phyloP scores from a whole-genome alignment of 2,888 invertebrate species.

The Mythimna albipuncta region DNA sequence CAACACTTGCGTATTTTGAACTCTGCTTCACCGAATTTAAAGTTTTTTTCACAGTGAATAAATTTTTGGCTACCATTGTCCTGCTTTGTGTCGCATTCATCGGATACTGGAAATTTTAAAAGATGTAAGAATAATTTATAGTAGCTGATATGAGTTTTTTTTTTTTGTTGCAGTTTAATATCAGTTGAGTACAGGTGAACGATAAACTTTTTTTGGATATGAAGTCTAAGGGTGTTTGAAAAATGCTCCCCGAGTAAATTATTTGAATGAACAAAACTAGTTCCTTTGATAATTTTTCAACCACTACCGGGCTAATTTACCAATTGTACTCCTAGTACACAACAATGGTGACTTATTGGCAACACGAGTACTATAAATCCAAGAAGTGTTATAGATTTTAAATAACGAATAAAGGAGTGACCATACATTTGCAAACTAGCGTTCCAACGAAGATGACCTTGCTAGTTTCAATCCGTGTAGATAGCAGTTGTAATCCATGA shows the following conservation, averaged over 20 bases:
- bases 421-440: too few species aligned
- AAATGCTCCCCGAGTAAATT: not conserved
- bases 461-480: too few species aligned
- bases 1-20: constrained; percentile 68
- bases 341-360: not conserved
- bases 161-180: constrained; percentile 3
- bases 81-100: constrained; percentile 33
- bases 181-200: constrained; percentile 2
- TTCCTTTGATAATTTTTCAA: not conserved
- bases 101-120: constrained; percentile 30
- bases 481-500: too few species aligned
- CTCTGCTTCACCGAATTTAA: constrained; percentile 66
- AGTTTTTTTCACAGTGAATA: constrained; percentile 71
- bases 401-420: too few species aligned
- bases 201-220: constrained; percentile 9
- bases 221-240: constrained; percentile 10
- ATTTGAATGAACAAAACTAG: not conserved
- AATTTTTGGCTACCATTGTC: constrained; percentile 73
- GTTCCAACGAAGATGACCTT: too few species aligned
- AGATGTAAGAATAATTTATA: constrained; percentile 3
- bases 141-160: constrained; percentile 36
- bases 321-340: not conserved
- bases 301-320: not conserved
- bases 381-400: too few species aligned
- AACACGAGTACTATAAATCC: too few species aligned